Evolutionary conservation across 2,113 vertebrate species (phyloP).

Genomic region (Tringa solitaria): DNA sequence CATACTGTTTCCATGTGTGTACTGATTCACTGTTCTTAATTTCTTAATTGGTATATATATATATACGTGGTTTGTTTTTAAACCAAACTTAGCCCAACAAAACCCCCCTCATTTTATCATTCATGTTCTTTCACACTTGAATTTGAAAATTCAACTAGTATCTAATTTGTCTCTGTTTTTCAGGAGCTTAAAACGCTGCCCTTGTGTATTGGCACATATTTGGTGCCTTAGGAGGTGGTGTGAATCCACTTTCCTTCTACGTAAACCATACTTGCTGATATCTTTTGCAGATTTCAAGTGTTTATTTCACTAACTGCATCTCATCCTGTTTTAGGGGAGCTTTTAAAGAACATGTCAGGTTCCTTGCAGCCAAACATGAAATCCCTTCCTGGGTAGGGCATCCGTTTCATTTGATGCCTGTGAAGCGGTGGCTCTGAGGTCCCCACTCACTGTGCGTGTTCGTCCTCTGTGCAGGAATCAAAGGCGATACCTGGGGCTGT

Average conservation of each 20-base stretch:
- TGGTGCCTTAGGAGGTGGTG: background rate
- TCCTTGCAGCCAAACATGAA: background rate
- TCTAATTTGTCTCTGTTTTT: background rate
- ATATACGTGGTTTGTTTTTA: background rate
- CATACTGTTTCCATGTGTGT: fast-evolving
- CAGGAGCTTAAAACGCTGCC: background rate
- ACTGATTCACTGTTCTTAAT: background rate
- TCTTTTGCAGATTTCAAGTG: background rate
- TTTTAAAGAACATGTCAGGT: background rate
- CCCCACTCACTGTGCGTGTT: fast-evolving
- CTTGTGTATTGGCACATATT: background rate
- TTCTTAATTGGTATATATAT: background rate
- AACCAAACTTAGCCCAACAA: background rate
- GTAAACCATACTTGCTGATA: background rate
- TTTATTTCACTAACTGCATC: background rate
- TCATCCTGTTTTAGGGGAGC: background rate
- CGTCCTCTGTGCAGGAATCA: background rate
- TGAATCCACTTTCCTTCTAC: background rate
- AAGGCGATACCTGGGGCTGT: background rate
- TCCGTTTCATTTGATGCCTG: background rate
- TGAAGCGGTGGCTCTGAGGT: background rate
- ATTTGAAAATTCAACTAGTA: background rate
- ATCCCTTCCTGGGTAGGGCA: constrained; percentile 30
- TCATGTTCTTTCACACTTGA: background rate
- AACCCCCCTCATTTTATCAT: background rate